Evolutionary conservation across 2,113 vertebrate genomes (phyloP).

Genomic region (Guaruba guarouba): DNA sequence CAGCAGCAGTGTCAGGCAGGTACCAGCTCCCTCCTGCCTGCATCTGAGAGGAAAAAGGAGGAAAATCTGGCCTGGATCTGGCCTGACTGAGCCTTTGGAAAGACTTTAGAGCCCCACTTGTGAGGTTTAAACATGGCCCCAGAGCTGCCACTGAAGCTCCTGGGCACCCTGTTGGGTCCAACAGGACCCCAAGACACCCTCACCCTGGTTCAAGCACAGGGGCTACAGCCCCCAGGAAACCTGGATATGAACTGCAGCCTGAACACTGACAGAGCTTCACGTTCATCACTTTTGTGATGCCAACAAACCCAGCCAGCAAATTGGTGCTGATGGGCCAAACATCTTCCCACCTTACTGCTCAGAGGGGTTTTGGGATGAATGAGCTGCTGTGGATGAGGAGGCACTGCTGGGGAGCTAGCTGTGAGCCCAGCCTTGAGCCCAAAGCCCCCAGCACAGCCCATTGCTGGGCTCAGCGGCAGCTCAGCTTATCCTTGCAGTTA

Average conservation of each 20-base stretch:
- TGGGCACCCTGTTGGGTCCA: too few species aligned
- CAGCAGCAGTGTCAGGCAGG: background rate
- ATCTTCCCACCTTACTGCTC: rapidly evolving
- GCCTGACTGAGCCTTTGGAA: background rate
- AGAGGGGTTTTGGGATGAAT: background rate
- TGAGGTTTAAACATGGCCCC: background rate
- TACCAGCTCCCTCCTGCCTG: slow-evolving; percentile 28
- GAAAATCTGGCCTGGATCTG: slow-evolving; percentile 45
- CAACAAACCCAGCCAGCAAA: background rate
- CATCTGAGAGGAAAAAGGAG: background rate
- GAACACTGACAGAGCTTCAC: background rate
- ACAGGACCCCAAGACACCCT: background rate
- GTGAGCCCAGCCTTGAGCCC: background rate
- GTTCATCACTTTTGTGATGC: background rate
- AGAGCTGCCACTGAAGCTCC: background rate
- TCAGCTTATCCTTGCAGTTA: background rate
- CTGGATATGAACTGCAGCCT: background rate
- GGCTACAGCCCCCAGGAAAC: background rate
- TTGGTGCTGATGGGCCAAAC: background rate
- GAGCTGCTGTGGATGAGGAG: background rate
- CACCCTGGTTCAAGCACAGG: background rate
- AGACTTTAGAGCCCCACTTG: background rate
- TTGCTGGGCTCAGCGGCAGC: background rate
- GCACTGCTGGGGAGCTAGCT: background rate
- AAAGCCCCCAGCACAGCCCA: background rate